These are phyloP conservation scores for Crotalus tigris DNA, from an alignment of 2,113 vertebrate species.

Conservation along the genomic window DNA sequence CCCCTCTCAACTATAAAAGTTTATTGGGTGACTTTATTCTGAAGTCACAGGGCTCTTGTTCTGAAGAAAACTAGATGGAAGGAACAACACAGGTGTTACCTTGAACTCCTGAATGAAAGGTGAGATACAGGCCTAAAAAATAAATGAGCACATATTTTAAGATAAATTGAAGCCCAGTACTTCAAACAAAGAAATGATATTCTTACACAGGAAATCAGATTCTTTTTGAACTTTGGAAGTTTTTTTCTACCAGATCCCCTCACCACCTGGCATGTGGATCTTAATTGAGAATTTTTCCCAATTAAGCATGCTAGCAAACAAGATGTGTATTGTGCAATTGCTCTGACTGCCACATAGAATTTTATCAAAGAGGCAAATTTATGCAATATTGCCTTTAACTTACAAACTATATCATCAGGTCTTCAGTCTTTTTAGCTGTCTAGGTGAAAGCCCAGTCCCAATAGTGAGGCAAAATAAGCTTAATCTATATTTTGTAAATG, in stretches of 20 bases:
- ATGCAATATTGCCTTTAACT: neutral
- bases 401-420: neutral
- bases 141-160: neutral
- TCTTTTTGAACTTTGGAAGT: neutral
- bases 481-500: neutral
- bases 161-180: neutral
- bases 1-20: neutral
- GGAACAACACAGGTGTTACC: neutral
- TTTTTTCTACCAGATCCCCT: neutral
- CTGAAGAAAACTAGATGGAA: neutral
- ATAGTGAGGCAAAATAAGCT: neutral
- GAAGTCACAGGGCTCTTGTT: neutral
- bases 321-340: neutral
- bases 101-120: neutral
- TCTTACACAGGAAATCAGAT: neutral
- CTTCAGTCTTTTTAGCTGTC: neutral
- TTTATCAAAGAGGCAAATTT: neutral
- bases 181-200: neutral
- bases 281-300: neutral
- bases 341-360: neutral
- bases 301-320: neutral
- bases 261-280: neutral
- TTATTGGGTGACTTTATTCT: neutral
- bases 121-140: neutral
- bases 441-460: neutral